Percentiles rank a stretch among this genome's conserved stretches.
Evolutionary conservation across 2,113 vertebrate genomes (phyloP).

Genomic region (Scomber japonicus): DNA sequence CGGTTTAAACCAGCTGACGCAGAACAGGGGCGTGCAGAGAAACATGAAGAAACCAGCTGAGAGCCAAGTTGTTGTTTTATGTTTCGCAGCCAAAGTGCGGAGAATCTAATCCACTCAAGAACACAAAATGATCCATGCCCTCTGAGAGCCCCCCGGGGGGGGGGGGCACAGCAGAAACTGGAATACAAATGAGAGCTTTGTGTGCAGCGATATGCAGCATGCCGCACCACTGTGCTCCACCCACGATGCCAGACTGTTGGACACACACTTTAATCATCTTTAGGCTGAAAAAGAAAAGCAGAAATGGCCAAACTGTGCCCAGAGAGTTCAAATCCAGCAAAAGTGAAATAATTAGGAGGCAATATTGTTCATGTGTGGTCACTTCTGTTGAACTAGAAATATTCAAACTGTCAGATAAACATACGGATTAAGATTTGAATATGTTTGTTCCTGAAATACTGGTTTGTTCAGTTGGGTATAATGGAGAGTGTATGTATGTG

Average conservation of each 20-base stretch:
- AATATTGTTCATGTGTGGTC: background rate
- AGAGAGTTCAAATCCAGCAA: background rate
- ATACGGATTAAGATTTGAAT: conserved; percentile 20
- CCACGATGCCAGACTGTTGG: conserved; percentile 14
- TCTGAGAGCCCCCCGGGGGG: conserved; percentile 14
- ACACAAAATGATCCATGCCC: conserved; percentile 49
- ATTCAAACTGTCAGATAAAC: conserved; percentile 9
- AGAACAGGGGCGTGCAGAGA: conserved; percentile 15
- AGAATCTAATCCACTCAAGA: conserved; percentile 35
- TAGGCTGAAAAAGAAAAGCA: background rate
- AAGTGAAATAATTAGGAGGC: background rate
- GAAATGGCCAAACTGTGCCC: no score
- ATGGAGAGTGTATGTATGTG: background rate
- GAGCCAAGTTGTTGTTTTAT: conserved; percentile 19
- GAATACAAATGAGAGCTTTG: conserved; percentile 65
- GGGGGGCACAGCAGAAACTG: conserved; percentile 2
- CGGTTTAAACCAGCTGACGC: conserved; percentile 28
- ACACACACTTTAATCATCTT: conserved; percentile 43
- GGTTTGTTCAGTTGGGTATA: background rate
- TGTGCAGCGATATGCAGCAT: conserved; percentile 50
- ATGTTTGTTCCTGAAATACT: background rate
- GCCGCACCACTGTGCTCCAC: conserved; percentile 26
- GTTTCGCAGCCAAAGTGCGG: conserved; percentile 33
- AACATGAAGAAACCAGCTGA: background rate
- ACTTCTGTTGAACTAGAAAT: background rate